Percentiles rank a stretch among this genome's conserved stretches.
Evolutionary conservation across 2,113 vertebrate species (phyloP).

Genomic region (Egretta garzetta): DNA sequence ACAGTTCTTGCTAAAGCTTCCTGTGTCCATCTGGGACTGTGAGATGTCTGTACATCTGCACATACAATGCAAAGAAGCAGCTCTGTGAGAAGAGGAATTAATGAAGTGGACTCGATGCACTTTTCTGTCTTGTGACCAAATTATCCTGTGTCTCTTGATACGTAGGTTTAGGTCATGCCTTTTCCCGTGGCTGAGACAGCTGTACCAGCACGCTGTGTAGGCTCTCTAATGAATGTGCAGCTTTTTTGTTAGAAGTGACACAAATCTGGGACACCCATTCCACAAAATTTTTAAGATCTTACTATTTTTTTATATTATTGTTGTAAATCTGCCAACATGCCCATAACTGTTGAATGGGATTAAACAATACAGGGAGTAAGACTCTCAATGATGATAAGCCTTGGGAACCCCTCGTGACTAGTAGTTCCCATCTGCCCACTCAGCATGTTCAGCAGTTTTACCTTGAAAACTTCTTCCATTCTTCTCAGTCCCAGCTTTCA

Average conservation of each 20-base stretch:
- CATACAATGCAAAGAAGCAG: background rate
- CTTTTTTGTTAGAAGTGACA: background rate
- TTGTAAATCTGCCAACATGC: background rate
- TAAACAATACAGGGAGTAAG: background rate
- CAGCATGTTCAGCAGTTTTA: background rate
- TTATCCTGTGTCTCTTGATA: background rate
- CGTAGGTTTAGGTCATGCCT: background rate
- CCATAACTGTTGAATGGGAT: background rate
- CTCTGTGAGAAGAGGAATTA: background rate
- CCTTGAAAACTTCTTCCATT: background rate
- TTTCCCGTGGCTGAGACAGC: background rate
- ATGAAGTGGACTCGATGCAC: background rate
- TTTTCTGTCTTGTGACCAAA: background rate
- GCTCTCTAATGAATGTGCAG: background rate
- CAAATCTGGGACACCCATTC: background rate
- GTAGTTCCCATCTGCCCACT: background rate
- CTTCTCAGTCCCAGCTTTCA: background rate
- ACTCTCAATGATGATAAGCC: background rate
- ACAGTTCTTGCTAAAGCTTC: background rate
- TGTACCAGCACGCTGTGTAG: rapidly evolving
- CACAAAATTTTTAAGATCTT: background rate
- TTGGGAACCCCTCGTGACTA: background rate
- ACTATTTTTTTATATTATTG: background rate
- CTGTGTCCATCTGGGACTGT: background rate
- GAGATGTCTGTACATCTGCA: background rate